Conservation (phyloP, 2,888 invertebrate genomes). For the Tenthredo notha region DNA sequence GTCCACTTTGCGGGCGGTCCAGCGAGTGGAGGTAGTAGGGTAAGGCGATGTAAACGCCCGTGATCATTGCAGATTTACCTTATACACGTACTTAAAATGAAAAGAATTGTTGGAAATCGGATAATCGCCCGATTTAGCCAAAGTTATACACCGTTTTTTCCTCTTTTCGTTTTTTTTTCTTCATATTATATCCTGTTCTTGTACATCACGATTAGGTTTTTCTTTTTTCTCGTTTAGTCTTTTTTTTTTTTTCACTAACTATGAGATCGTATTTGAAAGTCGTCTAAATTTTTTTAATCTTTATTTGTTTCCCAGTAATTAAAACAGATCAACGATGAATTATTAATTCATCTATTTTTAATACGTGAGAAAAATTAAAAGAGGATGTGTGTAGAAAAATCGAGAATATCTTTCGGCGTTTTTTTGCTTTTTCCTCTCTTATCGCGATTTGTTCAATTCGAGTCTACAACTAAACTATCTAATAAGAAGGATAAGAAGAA, state of each 20-base stretch:
- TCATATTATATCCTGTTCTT: background rate
- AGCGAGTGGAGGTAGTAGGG: background rate
- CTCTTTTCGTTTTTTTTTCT: background rate
- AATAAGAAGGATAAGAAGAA: background rate
- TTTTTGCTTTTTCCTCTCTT: too few species aligned
- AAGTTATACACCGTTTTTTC: conserved; percentile 1
- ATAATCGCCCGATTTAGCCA: background rate
- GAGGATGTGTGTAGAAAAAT: background rate
- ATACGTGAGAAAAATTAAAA: background rate
- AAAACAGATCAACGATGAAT: background rate
- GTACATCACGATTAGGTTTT: background rate
- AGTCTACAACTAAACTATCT: too few species aligned
- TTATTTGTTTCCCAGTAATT: too few species aligned
- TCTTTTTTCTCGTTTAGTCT: background rate
- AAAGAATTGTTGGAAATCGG: background rate
- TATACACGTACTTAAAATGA: background rate
- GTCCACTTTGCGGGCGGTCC: conserved; percentile 20
- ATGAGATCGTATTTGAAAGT: too few species aligned
- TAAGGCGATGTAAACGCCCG: background rate
- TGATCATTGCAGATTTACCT: conserved; percentile 1
- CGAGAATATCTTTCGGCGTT: too few species aligned
- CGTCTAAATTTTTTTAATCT: too few species aligned
- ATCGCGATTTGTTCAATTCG: too few species aligned
- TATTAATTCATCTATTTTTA: background rate
- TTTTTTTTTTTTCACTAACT: too few species aligned